Conservation (phyloP, 1,140 invertebrate species). For the Plectrocnemia conspersa region DNA sequence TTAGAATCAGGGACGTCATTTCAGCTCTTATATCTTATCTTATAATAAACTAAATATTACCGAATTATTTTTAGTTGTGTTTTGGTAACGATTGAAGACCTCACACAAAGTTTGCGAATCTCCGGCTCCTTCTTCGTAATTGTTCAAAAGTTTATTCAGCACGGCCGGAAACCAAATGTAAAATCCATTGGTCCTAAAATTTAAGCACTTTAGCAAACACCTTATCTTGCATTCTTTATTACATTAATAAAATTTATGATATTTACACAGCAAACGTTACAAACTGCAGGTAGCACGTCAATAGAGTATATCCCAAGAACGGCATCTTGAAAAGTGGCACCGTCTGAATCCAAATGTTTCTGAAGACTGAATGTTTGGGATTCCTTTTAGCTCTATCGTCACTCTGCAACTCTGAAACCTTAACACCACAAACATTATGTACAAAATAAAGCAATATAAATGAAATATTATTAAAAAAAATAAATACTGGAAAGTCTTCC, state of each 20-base stretch:
- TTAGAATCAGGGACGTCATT: too few species aligned
- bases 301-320: slow-evolving; percentile 45
- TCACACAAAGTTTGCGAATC: slow-evolving; percentile 15
- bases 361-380: slow-evolving; percentile 13
- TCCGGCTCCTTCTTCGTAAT: neutral
- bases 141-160: slow-evolving; percentile 22
- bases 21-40: too few species aligned
- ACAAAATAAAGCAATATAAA: neutral
- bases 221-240: too few species aligned
- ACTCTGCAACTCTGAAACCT: slow-evolving; percentile 3
- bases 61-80: too few species aligned
- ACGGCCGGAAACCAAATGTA: slow-evolving; percentile 31
- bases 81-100: neutral
- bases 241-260: neutral
- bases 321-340: slow-evolving; percentile 44
- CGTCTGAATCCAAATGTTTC: slow-evolving; percentile 49
- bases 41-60: too few species aligned
- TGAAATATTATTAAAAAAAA: neutral
- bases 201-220: too few species aligned
- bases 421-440: slow-evolving; percentile 6
- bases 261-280: slow-evolving; percentile 36
- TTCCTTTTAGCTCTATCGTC: slow-evolving; percentile 1
- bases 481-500: slow-evolving; percentile 24
- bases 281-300: slow-evolving; percentile 48
- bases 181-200: slow-evolving; percentile 30